Conservation (phyloP, 2,113 vertebrate species). For the Mus spicilegus region DNA sequence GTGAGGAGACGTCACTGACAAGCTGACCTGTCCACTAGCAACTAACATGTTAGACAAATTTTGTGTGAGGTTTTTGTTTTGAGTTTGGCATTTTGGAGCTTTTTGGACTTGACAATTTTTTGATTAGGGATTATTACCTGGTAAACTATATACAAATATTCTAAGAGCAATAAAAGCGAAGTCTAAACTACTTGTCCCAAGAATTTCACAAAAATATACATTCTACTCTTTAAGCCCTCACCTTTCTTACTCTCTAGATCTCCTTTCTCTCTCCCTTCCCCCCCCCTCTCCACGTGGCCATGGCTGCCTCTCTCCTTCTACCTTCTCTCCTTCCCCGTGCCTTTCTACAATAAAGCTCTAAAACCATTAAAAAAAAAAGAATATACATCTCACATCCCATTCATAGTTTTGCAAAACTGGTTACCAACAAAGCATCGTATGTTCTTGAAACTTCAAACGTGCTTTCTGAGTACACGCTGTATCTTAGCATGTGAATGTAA, state of each 20-base stretch:
- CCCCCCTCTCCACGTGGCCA: too few relatives aligned
- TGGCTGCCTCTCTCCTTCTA: too few relatives aligned
- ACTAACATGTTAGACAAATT: neutral
- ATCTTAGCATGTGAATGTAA: neutral
- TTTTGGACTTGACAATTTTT: neutral
- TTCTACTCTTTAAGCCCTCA: too few relatives aligned
- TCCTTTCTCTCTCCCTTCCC: too few relatives aligned
- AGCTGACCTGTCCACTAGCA: neutral
- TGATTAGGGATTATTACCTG: neutral
- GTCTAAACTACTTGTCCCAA: neutral
- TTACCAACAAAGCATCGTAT: constrained; percentile 13
- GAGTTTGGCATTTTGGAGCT: neutral
- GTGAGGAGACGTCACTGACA: neutral
- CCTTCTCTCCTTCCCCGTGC: too few relatives aligned
- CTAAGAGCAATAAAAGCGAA: neutral
- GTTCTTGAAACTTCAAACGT: neutral
- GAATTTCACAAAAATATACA: neutral
- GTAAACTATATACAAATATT: neutral
- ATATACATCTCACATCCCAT: too few relatives aligned
- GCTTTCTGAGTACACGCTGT: neutral
- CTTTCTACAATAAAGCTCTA: too few relatives aligned
- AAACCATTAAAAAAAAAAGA: too few relatives aligned
- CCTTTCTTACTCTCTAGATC: too few relatives aligned
- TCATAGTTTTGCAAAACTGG: neutral
- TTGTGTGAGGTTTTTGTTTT: neutral